These are phyloP conservation scores for Kuschelorhynchus macadamiae DNA, from an alignment of 2,888 invertebrate genomes.

Conservation along the genomic window DNA sequence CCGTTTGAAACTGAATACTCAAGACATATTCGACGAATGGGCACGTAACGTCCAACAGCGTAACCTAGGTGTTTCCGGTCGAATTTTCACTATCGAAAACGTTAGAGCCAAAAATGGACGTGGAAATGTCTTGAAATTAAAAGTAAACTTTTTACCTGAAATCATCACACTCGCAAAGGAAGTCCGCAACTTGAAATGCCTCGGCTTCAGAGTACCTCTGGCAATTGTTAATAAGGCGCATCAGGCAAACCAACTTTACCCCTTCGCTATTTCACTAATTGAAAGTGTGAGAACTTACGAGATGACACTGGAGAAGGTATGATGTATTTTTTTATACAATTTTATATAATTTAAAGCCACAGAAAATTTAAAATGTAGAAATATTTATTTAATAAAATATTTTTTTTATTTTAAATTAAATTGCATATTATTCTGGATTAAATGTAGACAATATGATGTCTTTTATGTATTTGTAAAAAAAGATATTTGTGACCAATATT, in stretches of 20 bases:
- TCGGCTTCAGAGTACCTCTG: slow-evolving; percentile 96
- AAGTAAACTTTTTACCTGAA: slow-evolving; percentile 97
- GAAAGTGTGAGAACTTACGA: slow-evolving; percentile 98
- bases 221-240: slow-evolving; percentile 99
- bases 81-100: slow-evolving; percentile 94
- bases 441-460: background rate
- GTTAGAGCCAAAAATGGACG: slow-evolving; percentile 84
- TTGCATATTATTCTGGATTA: background rate
- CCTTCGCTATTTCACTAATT: slow-evolving; percentile 97
- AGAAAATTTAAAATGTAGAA: background rate
- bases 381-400: too few relatives aligned
- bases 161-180: slow-evolving; percentile 99
- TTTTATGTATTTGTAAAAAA: background rate
- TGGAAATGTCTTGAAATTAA: slow-evolving; percentile 87
- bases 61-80: slow-evolving; percentile 93
- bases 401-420: too few relatives aligned
- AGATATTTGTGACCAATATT: background rate
- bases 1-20: slow-evolving; percentile 94
- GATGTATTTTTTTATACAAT: slow-evolving; percentile 42
- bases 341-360: slow-evolving; percentile 7
- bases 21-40: slow-evolving; percentile 99
- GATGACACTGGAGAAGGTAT: slow-evolving; percentile 95
- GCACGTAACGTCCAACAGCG: slow-evolving; percentile 93
- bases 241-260: slow-evolving; percentile 98
- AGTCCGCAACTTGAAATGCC: slow-evolving; percentile 94